Conservation (phyloP, 2,888 invertebrate species). For the Steromphala cineraria region DNA sequence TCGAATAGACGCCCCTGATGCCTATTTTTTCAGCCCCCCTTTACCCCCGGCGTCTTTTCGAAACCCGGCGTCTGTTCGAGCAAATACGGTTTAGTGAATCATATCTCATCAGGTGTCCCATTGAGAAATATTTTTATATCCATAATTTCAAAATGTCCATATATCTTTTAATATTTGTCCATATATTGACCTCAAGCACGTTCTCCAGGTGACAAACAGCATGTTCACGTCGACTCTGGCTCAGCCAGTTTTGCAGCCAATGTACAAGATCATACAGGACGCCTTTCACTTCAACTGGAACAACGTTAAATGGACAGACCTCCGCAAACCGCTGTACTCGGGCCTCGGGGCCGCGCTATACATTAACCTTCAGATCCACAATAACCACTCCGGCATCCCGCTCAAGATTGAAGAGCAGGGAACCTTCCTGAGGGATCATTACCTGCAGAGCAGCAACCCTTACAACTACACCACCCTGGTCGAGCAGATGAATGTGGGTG, state of each 20-base stretch:
- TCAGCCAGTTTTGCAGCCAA: slow-evolving; percentile 9
- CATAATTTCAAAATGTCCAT: too few relatives aligned
- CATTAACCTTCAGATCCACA: slow-evolving; percentile 31
- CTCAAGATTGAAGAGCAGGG: slow-evolving; percentile 16
- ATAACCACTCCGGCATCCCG: not conserved
- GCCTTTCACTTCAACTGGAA: slow-evolving; percentile 56
- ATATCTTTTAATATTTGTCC: too few relatives aligned
- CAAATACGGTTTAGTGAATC: too few relatives aligned
- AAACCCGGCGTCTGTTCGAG: too few relatives aligned
- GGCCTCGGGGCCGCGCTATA: slow-evolving; percentile 56
- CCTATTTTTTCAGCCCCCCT: too few relatives aligned
- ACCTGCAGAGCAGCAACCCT: not conserved
- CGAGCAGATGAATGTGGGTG: slow-evolving; percentile 2
- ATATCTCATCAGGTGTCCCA: too few relatives aligned
- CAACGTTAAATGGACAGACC: slow-evolving; percentile 48
- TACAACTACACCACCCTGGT: slow-evolving; percentile 15
- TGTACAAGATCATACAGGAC: slow-evolving; percentile 32
- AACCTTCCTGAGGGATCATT: not conserved
- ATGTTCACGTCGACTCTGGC: slow-evolving; percentile 44
- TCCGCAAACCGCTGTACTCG: slow-evolving; percentile 59
- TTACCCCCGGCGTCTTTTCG: too few relatives aligned
- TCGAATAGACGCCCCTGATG: too few relatives aligned
- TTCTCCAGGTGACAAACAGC: slow-evolving; percentile 44
- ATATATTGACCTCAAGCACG: too few relatives aligned
- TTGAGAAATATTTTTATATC: too few relatives aligned